These are phyloP conservation scores for Egretta garzetta DNA, from an alignment of 2,113 vertebrate genomes.

Conservation along the genomic window DNA sequence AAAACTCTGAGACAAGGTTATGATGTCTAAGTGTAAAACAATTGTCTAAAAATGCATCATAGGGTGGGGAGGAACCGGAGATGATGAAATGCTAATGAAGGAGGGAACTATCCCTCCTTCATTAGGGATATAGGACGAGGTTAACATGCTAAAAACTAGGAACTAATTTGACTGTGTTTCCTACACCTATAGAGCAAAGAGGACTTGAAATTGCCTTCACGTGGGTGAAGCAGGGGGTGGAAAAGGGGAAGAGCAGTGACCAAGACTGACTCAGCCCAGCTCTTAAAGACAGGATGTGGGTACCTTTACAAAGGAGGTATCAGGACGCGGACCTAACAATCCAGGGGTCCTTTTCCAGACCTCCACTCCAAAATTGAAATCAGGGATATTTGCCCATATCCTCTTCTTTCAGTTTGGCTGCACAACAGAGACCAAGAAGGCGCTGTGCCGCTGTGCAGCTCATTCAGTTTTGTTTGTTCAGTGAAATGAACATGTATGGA, in stretches of 20 bases:
- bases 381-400: not conserved
- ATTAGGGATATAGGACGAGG: not conserved
- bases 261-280: not conserved
- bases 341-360: not conserved
- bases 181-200: not conserved
- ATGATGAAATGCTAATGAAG: not conserved
- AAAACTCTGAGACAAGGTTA: not conserved
- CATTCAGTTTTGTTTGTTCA: not conserved
- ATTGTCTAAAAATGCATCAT: not conserved
- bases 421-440: not conserved
- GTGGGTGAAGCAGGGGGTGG: not conserved
- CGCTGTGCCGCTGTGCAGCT: not conserved
- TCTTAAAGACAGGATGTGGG: not conserved
- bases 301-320: not conserved
- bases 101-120: not conserved
- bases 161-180: not conserved
- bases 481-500: constrained; percentile 33
- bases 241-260: not conserved
- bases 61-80: not conserved
- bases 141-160: not conserved
- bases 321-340: not conserved
- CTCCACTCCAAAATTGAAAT: not conserved
- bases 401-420: not conserved
- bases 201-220: not conserved
- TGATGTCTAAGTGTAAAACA: not conserved